Evolutionary conservation across 2,888 invertebrate genomes (phyloP), one percentile per base, ranked within the genome.

Genomic region (Metallyticus violacea): DNA sequence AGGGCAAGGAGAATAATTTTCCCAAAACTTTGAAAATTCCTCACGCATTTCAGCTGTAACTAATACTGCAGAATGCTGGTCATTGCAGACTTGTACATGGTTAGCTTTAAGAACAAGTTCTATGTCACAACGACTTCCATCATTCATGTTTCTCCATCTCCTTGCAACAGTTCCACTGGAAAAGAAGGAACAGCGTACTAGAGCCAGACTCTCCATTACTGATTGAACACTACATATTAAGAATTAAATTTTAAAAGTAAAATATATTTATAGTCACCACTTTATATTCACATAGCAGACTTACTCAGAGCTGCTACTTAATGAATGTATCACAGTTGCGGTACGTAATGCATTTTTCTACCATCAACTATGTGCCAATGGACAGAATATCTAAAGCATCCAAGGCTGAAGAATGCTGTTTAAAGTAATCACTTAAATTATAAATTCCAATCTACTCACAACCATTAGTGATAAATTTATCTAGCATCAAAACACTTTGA

Each of bases 331-430:
- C n/a, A n/a, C n/a, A n/a, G n/a, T n/a, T n/a, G n/a, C n/a, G n/a
- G n/a, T n/a, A n/a, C n/a, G n/a, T n/a, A n/a, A n/a, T n/a, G n/a
- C n/a, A n/a, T n/a, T n/a, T n/a, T n/a, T n/a, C n/a, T n/a, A n/a
- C n/a, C n/a, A n/a, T n/a, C n/a, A n/a, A n/a, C n/a, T n/a, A 91
- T 95, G 99, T 90, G 99, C 98, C 90, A 98, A 98, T 88, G 99
- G 89, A 96, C 96, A 88, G 96, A 98, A 92, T 98, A 98, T 93
- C 95, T 99, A 91, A 95, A 96, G 92, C 99, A 99, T 93, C 96
- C 97, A 85, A 99, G 99, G 99, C 94, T 99, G 91, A 80, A 86
- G 76, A 85, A 81, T 82, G 76, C 26, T 62, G 6, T 26, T 81
- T 29, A n/a, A n/a, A 30, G 4, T 81, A 29, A 25, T 9, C 15